Percentiles rank a stretch among this genome's conserved stretches.
Conservation (phyloP, 2,888 invertebrate species). For the Tipula helvola region DNA sequence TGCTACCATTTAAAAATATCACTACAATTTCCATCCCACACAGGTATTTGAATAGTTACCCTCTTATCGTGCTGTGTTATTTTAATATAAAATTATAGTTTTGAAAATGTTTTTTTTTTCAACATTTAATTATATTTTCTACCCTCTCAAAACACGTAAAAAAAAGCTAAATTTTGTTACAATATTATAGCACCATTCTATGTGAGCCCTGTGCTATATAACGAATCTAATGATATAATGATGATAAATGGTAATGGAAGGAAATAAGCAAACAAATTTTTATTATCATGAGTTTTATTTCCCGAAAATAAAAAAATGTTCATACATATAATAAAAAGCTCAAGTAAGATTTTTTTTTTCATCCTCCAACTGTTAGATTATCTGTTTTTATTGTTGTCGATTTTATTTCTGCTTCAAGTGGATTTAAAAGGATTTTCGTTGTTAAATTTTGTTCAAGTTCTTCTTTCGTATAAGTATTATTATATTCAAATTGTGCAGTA, state of each 20-base stretch:
- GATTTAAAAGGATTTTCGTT: not conserved
- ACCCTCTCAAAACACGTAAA: not conserved
- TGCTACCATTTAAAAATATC: too few relatives aligned
- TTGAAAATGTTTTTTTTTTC: too few relatives aligned
- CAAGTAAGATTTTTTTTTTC: not conserved
- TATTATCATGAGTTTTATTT: not conserved
- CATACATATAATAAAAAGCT: not conserved
- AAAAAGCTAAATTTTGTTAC: not conserved
- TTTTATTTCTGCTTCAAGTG: not conserved
- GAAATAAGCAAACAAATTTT: not conserved
- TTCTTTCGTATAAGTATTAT: not conserved
- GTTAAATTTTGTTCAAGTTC: not conserved
- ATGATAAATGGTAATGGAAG: not conserved
- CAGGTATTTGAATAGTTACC: too few relatives aligned
- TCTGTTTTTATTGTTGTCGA: not conserved
- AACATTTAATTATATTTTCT: not conserved
- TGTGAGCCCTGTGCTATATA: not conserved
- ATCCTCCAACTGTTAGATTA: not conserved
- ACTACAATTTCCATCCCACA: too few relatives aligned
- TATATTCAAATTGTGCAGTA: not conserved
- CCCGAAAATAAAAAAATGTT: not conserved
- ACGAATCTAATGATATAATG: not conserved
- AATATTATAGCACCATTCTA: not conserved
- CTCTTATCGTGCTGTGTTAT: too few relatives aligned
- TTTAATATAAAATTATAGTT: too few relatives aligned